Evolutionary conservation across 1,140 invertebrate genomes (phyloP), one percentile per base, ranked within the genome.

Genomic region (Steinernema feltiae): DNA sequence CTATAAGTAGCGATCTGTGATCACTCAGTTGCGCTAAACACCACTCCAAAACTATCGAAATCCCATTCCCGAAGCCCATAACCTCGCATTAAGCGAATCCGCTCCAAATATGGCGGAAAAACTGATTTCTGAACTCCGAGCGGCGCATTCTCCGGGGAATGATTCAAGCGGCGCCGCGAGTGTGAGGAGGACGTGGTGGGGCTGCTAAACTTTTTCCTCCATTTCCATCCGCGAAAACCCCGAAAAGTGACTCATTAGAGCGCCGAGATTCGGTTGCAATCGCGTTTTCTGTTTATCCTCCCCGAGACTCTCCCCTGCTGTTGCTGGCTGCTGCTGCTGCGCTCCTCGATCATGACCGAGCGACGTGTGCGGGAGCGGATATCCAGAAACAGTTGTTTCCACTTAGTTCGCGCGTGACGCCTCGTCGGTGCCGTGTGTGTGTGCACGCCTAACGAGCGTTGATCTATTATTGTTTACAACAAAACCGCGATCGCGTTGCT

Each of bases 381-480:
- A n/a, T n/a, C n/a, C n/a, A n/a, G n/a, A n/a, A n/a, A 63, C 53
- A 63, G 53, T 63, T 63, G 53, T 63, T 63, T 63, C 53, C 53
- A 41, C 35, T 41, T 27, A 27, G 24, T 3, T 21, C 12, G 53
- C 12, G 53, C 24, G 12, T 27, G 41, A 12, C n/a, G 15, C 53
- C 12, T 15, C 53, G 53, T 21, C 53, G 53, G 15, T 27, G 24
- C 2, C 53, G 53, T 7, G 24, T 3, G 53, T 7, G 3, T 7
- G 53, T 27, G n/a, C n/a, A n/a, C n/a, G n/a, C n/a, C n/a, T n/a
- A n/a, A n/a, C n/a, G n/a, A 27, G 24, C 12, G 15, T 7, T 63
- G 53, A 63, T 63, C 53, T 63, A 63, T 63, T 63, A n/a, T 63
- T 63, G 53, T 63, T 63, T 63, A 63, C 53, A 63, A 63, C 53